A percentile compares a stretch with the other conserved stretches of the same genome.
These are phyloP conservation scores for Amblyraja radiata DNA, from an alignment of 2,797 vertebrate genomes.

Conservation along the genomic window DNA sequence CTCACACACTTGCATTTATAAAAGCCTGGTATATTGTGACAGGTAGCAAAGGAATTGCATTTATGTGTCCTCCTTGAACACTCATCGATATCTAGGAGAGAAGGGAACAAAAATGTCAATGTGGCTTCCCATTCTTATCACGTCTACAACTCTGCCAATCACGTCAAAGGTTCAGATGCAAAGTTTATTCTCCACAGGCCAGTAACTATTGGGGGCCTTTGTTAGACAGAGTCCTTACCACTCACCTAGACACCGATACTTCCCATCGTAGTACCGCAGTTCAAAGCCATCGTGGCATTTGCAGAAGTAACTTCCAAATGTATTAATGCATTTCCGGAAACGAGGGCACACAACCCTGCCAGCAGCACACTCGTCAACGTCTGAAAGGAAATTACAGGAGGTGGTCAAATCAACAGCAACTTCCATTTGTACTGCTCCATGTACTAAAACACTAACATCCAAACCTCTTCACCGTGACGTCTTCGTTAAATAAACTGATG, in stretches of 20 bases:
- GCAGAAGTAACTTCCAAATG: conserved; percentile 96
- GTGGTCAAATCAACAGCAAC: neutral
- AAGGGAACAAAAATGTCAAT: neutral
- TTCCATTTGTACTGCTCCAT: too few relatives aligned
- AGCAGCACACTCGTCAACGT: conserved; percentile 83
- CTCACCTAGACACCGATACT: conserved; percentile 86
- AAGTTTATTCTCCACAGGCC: too few relatives aligned
- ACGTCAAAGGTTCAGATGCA: too few relatives aligned
- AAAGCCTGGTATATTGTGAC: conserved; percentile 87
- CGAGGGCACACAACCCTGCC: conserved; percentile 78
- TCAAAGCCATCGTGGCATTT: conserved; percentile 89
- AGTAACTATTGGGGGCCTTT: too few relatives aligned
- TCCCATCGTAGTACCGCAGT: conserved; percentile 84
- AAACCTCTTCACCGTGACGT: too few relatives aligned
- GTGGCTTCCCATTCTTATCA: neutral
- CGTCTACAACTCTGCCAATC: neutral
- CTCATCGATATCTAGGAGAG: conserved; percentile 81
- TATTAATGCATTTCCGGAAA: conserved; percentile 89
- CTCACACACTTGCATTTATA: conserved; percentile 94
- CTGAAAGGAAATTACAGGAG: conserved; percentile 51
- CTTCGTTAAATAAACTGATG: too few relatives aligned
- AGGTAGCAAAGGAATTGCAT: conserved; percentile 73
- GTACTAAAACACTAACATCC: too few relatives aligned
- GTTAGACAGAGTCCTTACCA: neutral
- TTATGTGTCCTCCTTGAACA: conserved; percentile 73